Base-by-base conservation (phyloP, 2,113 vertebrate species). In the Euleptes europaea region DNA sequence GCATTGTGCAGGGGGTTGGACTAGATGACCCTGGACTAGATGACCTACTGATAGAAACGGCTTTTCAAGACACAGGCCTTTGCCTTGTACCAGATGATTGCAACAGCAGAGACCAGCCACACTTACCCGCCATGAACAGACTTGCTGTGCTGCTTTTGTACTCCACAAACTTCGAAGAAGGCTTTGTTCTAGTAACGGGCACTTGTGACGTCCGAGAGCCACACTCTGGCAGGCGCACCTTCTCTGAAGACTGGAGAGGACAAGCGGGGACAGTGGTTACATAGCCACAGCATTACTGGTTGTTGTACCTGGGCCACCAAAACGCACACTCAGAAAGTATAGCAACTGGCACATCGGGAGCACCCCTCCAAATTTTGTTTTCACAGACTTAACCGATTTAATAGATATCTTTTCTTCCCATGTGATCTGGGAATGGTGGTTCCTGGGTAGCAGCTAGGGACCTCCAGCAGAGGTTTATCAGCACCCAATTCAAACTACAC, bases 91-190 rank as follows among this genome's bases (percentile, higher is more conserved):
- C 21, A 63, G 60, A 63, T 28, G 26, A 2, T 26, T 11, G 40
- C 3, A 10, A 74, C 33, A 21, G 28, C 17, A 63, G 5, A 63
- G 7, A 4, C 4, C 26, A 23, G 26, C 28, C 1, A 1, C 78
- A 81, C 87, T 88, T 78, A 88, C 87, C 83, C 14, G 28, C 51
- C 19, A 33, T 19, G 63, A 3, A 4, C 65, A 54, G 28, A 11
- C 19, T 72, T 44, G 49, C 51, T 1, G 2, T 7, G 9, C 17
- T 65, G 71, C 51, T 82, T 31, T 35, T 88, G 57, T 35, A 65
- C 15, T 33, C 51, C 72, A 54, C 7, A 44, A 13, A 65, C 67
- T 77, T 77, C 51, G 26, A 19, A 3, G 57, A 35, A 49, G 31
- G 14, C 44, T 63, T 82, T 8, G 13, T 77, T 44, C n/a, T 77